phyloP scores from a whole-genome alignment of 2,797 vertebrate genomes.

The Odontamblyopus lacepedii region DNA sequence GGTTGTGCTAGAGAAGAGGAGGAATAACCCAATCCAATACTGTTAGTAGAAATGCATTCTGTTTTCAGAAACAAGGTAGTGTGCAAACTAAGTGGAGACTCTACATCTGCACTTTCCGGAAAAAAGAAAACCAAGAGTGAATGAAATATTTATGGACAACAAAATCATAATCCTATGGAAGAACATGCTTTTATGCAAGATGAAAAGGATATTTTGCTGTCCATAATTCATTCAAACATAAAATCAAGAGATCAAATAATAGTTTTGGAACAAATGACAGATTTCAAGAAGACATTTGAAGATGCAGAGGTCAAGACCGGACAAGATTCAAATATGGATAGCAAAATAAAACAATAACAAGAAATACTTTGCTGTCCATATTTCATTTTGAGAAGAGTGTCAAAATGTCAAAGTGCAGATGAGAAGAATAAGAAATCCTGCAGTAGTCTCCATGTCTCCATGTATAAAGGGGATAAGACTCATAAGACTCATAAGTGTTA shows the following conservation, averaged over 20 bases:
- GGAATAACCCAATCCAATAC: too few species aligned
- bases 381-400: not conserved
- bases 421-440: not conserved
- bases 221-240: not conserved
- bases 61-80: not conserved
- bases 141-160: not conserved
- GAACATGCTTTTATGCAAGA: not conserved
- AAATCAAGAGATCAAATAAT: too few species aligned
- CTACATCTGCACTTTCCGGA: not conserved
- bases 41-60: too few species aligned
- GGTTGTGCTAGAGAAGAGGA: too few species aligned
- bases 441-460: not conserved
- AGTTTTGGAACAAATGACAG: not conserved
- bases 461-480: not conserved
- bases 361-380: not conserved
- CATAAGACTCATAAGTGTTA: too few species aligned
- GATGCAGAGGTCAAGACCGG: not conserved
- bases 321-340: not conserved
- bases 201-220: not conserved
- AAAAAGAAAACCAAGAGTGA: not conserved
- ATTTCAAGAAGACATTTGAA: not conserved
- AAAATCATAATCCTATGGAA: not conserved
- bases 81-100: not conserved
- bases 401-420: constrained; percentile 1
- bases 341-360: not conserved